A percentile compares a stretch with the other conserved stretches of the same genome.
phyloP scores from a whole-genome alignment of 2,888 invertebrate genomes.

The Drosophila fungiperda region DNA sequence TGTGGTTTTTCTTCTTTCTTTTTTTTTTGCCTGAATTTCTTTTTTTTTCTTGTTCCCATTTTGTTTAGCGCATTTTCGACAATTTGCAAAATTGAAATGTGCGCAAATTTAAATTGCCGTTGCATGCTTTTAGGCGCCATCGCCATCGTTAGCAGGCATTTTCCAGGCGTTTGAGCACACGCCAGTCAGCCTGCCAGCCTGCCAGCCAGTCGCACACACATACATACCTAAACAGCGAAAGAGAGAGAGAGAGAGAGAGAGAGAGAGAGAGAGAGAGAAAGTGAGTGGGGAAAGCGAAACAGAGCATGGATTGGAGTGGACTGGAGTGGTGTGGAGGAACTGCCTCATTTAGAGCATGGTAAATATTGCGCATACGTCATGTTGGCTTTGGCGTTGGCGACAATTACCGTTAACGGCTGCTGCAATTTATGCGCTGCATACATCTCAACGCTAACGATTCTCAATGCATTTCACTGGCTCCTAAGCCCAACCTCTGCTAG shows the following conservation, averaged over 20 bases:
- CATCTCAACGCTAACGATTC: conserved; percentile 53
- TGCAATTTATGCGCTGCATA: conserved; percentile 72
- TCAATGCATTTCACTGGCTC: conserved; percentile 53
- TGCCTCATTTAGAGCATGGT: conserved; percentile 70
- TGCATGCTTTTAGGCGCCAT: conserved; percentile 75
- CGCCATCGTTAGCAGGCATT: conserved; percentile 75
- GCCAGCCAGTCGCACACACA: conserved; percentile 31
- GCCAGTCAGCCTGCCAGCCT: neutral
- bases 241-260: neutral
- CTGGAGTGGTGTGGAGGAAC: neutral
- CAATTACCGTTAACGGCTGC: conserved; percentile 74
- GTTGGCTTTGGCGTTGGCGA: conserved; percentile 68
- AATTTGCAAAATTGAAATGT: conserved; percentile 72
- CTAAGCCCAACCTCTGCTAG: neutral
- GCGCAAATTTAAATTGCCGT: conserved; percentile 72
- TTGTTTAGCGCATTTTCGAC: conserved; percentile 61
- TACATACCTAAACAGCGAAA: neutral
- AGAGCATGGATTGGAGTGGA: neutral
- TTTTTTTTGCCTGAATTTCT: neutral
- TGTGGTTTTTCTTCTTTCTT: neutral
- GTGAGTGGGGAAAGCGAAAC: too few species aligned
- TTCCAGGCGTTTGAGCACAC: conserved; percentile 75
- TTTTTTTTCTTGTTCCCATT: conserved; percentile 13
- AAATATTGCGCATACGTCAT: conserved; percentile 78
- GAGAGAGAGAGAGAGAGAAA: too few species aligned